Base-by-base conservation (phyloP, 2,797 vertebrate species). In the Agapornis canus region DNA sequence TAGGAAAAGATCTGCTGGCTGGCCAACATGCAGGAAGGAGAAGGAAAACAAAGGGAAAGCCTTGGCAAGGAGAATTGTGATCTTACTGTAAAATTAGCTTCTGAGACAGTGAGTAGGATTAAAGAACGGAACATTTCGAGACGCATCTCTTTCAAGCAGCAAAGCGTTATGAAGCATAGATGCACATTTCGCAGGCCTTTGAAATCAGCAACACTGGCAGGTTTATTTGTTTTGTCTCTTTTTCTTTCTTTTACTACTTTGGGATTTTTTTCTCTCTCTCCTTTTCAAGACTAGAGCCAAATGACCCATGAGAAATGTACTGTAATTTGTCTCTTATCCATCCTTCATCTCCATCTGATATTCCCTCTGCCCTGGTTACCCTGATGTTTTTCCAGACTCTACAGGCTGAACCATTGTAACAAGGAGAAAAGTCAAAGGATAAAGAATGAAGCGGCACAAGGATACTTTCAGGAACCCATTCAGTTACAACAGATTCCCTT, bases 331-430 rank as follows among this genome's bases (percentile, higher is more conserved):
- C 90, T 92, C 88, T 95, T 96, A 97, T 97, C 96, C 92, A 89
- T 71, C 83, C 69, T 73, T 95, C 96, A 97, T 96, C 95, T 96
- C 94, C 93, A 96, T 94, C 94, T 96, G 96, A 96, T 97, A 96
- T 94, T 95, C 94, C 75, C 90, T 96, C 95, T 94, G 94, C 94
- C 96, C 96, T 96, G 80, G 82, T 87, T 96, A 97, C 96, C 96
- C 96, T 97, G 96, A 97, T 97, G 96, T 96, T 97, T 97, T 97
- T 94, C 95, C 92, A 97, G 93, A 82, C 92, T 95, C 86, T 94
- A 51, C 76, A 93, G 56, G 29, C 90, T 81, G 83, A 93, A 76
- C 90, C 81, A 90, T 37, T 92, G 76, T 49, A 95, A 92, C 86
- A 95, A 79, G 84, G 88, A 97, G 92, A 95, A 96, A 96, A 96